Evolutionary conservation across 2,888 invertebrate species (phyloP).

Genomic region (Pristionchus japonicus): DNA sequence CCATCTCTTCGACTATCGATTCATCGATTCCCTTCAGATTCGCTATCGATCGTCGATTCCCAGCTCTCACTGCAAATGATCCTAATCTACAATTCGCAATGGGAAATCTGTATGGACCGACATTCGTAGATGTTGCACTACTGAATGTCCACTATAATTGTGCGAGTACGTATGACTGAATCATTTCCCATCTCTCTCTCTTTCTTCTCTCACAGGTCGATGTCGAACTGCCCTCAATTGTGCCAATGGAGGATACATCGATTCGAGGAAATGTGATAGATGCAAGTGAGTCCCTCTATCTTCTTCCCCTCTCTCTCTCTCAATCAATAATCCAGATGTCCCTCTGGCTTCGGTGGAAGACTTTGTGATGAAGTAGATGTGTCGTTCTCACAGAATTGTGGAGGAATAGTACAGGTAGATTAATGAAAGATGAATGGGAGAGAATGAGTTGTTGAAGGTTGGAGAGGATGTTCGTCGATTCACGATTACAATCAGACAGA

Average conservation of each 20-base stretch:
- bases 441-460: neutral
- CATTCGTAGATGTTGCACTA: constrained; percentile 59
- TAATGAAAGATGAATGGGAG: neutral
- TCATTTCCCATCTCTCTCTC: neutral
- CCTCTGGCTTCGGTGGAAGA: constrained; percentile 59
- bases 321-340: constrained; percentile 51
- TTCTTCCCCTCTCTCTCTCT: neutral
- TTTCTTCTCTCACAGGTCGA: neutral
- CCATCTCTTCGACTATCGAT: neutral
- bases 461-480: constrained; percentile 57
- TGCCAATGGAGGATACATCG: constrained; percentile 59
- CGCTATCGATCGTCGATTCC: constrained; percentile 52
- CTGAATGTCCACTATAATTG: constrained; percentile 62
- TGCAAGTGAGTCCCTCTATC: constrained; percentile 54
- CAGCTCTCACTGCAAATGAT: constrained; percentile 57
- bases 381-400: constrained; percentile 59
- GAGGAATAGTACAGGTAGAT: constrained; percentile 54
- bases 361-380: constrained; percentile 55
- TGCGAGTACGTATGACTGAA: constrained; percentile 1
- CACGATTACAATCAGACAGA: constrained; percentile 58
- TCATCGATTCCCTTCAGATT: constrained; percentile 51
- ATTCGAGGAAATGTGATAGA: constrained; percentile 55
- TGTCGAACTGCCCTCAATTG: constrained; percentile 50
- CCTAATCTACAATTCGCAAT: constrained; percentile 62
- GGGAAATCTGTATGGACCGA: constrained; percentile 62